Percentiles rank a stretch among this genome's conserved stretches.
phyloP scores from a whole-genome alignment of 2,888 invertebrate species.

The Trachelus stipa region DNA sequence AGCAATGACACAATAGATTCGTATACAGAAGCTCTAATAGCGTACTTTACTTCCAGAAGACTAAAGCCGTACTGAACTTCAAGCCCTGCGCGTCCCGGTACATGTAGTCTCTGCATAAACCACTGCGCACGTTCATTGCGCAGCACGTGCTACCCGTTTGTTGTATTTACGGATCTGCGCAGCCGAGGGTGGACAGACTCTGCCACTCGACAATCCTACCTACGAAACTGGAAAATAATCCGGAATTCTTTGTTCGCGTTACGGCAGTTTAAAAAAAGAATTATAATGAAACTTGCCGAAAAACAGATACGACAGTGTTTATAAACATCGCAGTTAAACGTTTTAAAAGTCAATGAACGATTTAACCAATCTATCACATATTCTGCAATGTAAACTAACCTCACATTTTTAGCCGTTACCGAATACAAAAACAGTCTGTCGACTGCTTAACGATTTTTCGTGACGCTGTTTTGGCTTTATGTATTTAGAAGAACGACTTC shows the following conservation, averaged over 20 bases:
- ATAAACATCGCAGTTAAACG: not conserved
- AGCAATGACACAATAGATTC: not conserved
- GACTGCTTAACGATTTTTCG: not conserved
- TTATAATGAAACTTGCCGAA: not conserved
- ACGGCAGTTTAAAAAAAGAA: not conserved
- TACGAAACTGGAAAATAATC: not conserved
- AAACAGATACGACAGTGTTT: not conserved
- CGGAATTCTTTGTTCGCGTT: not conserved
- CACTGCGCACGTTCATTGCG: constrained; percentile 45
- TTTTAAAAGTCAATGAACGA: not conserved
- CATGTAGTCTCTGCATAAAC: constrained; percentile 3
- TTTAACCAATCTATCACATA: not conserved
- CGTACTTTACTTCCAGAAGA: constrained; percentile 42
- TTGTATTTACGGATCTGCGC: not conserved
- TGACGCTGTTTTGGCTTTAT: not conserved
- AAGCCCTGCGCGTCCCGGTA: constrained; percentile 19
- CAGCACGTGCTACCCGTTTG: constrained; percentile 51
- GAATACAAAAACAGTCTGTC: not conserved
- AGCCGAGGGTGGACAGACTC: not conserved
- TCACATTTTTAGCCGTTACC: not conserved
- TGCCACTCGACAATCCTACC: not conserved
- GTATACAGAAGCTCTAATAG: not conserved
- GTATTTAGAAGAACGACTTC: not conserved
- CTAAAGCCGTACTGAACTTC: constrained; percentile 51
- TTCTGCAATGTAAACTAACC: not conserved